phyloP scores from a whole-genome alignment of 2,797 vertebrate genomes.

The Picus viridis region DNA sequence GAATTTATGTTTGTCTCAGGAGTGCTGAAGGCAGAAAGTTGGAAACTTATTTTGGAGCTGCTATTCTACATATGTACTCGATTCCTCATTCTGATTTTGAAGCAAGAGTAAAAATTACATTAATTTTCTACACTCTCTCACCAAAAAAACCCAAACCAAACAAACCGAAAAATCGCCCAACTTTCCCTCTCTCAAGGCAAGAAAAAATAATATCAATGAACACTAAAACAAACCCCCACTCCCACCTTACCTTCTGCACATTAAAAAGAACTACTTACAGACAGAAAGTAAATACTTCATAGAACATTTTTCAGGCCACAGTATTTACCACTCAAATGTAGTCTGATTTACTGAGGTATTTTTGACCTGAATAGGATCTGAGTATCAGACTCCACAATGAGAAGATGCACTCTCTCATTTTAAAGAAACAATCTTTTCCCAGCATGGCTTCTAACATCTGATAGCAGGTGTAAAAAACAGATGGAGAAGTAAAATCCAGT shows the following conservation, averaged over 20 bases:
- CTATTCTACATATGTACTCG: not conserved
- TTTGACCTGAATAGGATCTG: not conserved
- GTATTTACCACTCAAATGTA: not conserved
- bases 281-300: not conserved
- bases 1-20: not conserved
- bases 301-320: not conserved
- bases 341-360: not conserved
- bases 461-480: not conserved
- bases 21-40: not conserved
- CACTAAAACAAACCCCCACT: accelerated
- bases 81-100: not conserved
- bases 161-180: not conserved
- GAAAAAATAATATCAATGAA: not conserved
- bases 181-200: too few species aligned
- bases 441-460: not conserved
- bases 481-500: not conserved
- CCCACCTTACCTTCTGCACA: not conserved
- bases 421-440: not conserved
- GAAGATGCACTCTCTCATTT: not conserved
- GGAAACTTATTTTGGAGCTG: not conserved
- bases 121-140: not conserved
- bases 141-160: too few species aligned
- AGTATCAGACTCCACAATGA: not conserved
- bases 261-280: not conserved
- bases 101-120: not conserved